Conservation (phyloP, 92 coral and sea anemone genomes). For the Anthopleura xanthogrammica region DNA sequence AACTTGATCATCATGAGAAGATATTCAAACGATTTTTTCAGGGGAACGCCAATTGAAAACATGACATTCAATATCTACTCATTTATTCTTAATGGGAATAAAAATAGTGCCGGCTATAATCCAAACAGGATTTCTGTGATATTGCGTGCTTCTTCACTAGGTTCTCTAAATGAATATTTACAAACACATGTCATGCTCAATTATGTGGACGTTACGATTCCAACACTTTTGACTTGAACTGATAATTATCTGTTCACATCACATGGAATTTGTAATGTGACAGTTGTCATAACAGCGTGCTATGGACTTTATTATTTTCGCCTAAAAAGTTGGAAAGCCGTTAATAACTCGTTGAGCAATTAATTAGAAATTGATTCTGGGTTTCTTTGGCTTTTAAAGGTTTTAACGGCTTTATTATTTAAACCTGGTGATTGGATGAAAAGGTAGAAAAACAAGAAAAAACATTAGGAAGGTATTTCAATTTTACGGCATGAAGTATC, state of each 20-base stretch:
- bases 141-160: neutral
- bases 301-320: neutral
- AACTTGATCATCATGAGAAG: neutral
- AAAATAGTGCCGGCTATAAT: no score
- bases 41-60: no score
- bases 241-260: neutral
- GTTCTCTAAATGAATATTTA: neutral
- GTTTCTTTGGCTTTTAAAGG: no score
- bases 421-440: no score
- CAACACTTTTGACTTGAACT: neutral
- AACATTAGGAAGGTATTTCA: no score
- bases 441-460: no score
- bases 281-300: neutral
- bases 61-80: no score
- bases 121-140: neutral
- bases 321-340: neutral
- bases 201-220: neutral
- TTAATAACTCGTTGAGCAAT: no score
- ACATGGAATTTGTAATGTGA: neutral
- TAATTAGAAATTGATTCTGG: no score
- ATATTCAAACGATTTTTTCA: neutral
- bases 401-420: no score
- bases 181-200: neutral
- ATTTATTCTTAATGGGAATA: no score
- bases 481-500: no score